Evolutionary conservation across 2,113 vertebrate genomes (phyloP), one percentile per base, ranked within the genome.

Genomic region (Amblyornis subalaris): DNA sequence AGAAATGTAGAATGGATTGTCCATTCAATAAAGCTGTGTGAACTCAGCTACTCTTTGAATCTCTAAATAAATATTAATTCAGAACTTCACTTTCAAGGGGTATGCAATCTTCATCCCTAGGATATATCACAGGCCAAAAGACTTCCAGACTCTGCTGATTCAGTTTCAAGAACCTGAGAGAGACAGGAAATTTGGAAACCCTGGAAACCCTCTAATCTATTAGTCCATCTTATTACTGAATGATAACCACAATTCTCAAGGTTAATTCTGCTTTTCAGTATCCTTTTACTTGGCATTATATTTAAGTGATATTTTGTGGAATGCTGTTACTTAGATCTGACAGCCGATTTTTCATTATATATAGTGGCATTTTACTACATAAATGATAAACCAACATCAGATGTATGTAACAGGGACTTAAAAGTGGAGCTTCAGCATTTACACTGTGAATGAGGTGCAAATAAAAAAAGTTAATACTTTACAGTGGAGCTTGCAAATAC

Each of bases 401-500:
- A 60, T n/a, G 4, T 21, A 23, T 65, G 28, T 38, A 58, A 66
- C 13, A 74, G 69, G 53, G 80, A 94, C 89, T 96, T 96, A 40
- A 88, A 96, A 89, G 35, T 77, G 75, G 53, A 60, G 31, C 54
- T 96, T 96, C 89, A 92, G 88, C 88, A 5, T 38, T 81, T 93
- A 82, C 92, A 72, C 54, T 69, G 61, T 88, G 81, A 97, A 96
- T 64, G 36, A 96, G 60, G 64, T 94, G 72, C 83, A 94, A 97
- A 94, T 89, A 94, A 96, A 96, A 96, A 92, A 95, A 93, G 14
- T 94, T 90, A 96, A 53, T 77, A 58, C 21, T 95, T 93, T 75
- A 86, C 71, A 94, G 77, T 66, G 45, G 50, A 88, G 12, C 28
- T 74, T 83, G 40, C 62, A 94, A 73, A 38, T 69, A 55, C 55